phyloP scores from a whole-genome alignment of 2,113 vertebrate genomes.

The Cololabis saira region DNA sequence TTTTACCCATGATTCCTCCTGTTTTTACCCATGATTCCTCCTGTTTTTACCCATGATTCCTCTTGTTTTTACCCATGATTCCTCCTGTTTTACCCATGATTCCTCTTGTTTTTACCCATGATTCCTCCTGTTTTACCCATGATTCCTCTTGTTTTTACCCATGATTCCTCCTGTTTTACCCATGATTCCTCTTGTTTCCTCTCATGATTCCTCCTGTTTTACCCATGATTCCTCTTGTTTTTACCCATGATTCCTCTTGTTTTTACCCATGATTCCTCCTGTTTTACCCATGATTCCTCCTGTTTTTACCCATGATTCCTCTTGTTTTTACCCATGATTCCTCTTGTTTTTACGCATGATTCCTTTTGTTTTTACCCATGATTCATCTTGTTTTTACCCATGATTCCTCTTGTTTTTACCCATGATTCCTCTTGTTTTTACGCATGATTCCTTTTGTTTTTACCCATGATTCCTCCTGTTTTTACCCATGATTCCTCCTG shows the following conservation, averaged over 20 bases:
- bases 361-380: no score
- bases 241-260: conserved; percentile 83
- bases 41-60: conserved; percentile 55
- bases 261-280: no score
- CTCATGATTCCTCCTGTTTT: no score
- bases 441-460: no score
- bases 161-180: conserved; percentile 86
- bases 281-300: conserved; percentile 76
- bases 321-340: conserved; percentile 73
- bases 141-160: background rate
- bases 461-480: conserved; percentile 83
- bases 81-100: conserved; percentile 71
- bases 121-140: conserved; percentile 80
- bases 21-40: conserved; percentile 76
- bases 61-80: conserved; percentile 71
- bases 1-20: no score
- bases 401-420: no score
- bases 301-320: conserved; percentile 50
- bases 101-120: conserved; percentile 55
- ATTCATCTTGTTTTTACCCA: no score
- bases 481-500: no score
- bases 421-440: conserved; percentile 86
- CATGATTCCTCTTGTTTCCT: no score
- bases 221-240: background rate
- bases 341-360: no score